Evolutionary conservation across 2,797 vertebrate genomes (phyloP).

Genomic region (Xyrichtys novacula): DNA sequence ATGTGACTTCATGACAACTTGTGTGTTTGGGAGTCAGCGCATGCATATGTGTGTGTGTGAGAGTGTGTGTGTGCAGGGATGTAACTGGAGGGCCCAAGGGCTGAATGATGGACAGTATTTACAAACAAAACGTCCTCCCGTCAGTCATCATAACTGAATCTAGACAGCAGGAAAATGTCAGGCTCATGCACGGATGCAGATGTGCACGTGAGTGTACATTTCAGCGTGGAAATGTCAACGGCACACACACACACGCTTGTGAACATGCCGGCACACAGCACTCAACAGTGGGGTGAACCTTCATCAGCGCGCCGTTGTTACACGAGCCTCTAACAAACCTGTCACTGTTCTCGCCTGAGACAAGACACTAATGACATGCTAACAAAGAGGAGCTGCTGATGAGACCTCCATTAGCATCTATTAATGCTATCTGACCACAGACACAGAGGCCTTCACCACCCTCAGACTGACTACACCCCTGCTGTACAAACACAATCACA

Average conservation of each 20-base stretch:
- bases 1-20: conserved; percentile 60
- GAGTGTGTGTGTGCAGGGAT: conserved; percentile 8
- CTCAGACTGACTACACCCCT: conserved; percentile 13
- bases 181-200: conserved; percentile 47
- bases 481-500: conserved; percentile 1
- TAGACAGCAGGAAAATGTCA: conserved; percentile 77
- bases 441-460: not conserved
- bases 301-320: conserved; percentile 41
- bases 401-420: conserved; percentile 49
- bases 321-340: conserved; percentile 58
- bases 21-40: conserved; percentile 19
- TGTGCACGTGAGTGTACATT: conserved; percentile 36
- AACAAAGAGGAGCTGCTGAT: conserved; percentile 41
- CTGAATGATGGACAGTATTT: conserved; percentile 80
- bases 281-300: conserved; percentile 5
- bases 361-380: conserved; percentile 52
- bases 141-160: conserved; percentile 70
- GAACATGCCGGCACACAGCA: conserved; percentile 15
- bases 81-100: conserved; percentile 53
- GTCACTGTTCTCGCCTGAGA: conserved; percentile 34
- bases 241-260: not conserved
- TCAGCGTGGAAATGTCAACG: conserved; percentile 60
- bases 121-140: conserved; percentile 68
- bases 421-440: conserved; percentile 34
- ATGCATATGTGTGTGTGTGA: conserved; percentile 6